These are phyloP conservation scores for Sicus ferrugineus DNA, from an alignment of 2,888 invertebrate genomes.

Conservation along the genomic window DNA sequence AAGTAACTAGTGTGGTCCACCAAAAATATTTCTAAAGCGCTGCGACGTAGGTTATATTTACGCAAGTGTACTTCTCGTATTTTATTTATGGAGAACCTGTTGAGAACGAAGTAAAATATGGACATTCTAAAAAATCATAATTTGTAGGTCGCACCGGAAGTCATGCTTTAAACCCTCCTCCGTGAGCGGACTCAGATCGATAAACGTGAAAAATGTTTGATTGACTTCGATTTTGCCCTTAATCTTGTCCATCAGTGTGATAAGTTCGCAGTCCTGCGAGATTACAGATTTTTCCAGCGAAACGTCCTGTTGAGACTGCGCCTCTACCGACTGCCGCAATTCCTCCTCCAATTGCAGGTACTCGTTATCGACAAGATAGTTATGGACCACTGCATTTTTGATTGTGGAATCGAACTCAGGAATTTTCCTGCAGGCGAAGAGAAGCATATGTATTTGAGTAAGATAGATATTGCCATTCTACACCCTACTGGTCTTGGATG, in stretches of 20 bases:
- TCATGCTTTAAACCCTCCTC: constrained; percentile 67
- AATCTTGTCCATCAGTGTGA: constrained; percentile 70
- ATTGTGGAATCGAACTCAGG: constrained; percentile 64
- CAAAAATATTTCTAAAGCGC: constrained; percentile 73
- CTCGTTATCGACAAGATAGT: constrained; percentile 64
- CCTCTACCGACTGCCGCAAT: constrained; percentile 62
- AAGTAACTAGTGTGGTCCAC: constrained; percentile 74
- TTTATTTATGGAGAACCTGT: constrained; percentile 66
- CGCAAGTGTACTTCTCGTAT: constrained; percentile 72
- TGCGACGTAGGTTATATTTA: constrained; percentile 71
- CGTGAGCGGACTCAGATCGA: constrained; percentile 68
- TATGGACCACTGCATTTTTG: constrained; percentile 64
- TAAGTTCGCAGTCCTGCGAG: constrained; percentile 70
- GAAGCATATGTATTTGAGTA: neutral
- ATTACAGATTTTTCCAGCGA: constrained; percentile 69
- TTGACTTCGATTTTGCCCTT: constrained; percentile 72
- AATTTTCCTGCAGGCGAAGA: constrained; percentile 51
- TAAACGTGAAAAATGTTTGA: constrained; percentile 69
- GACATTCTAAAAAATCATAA: neutral
- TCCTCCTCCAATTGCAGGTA: constrained; percentile 65
- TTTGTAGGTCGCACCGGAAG: constrained; percentile 58
- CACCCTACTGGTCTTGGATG: constrained; percentile 58
- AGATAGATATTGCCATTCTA: neutral
- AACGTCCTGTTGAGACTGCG: constrained; percentile 63
- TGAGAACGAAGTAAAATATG: constrained; percentile 17